Evolutionary conservation across 2,888 invertebrate genomes (phyloP).

Genomic region (Erebia aethiops): DNA sequence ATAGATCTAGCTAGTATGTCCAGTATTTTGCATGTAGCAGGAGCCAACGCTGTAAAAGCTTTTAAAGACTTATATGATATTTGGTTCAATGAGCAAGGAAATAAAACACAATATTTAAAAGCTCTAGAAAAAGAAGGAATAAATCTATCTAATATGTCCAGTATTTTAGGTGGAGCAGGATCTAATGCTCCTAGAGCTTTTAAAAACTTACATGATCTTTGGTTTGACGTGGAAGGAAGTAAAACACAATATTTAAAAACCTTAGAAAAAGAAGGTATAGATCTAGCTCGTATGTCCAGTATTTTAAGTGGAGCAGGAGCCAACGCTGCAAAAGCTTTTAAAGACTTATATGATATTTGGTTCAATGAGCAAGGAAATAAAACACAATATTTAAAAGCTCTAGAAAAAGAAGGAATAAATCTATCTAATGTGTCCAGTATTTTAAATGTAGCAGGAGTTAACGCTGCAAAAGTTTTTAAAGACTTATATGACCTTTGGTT

Average conservation of each 20-base stretch:
- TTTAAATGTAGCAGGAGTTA: constrained; percentile 44
- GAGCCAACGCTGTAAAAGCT: too few species aligned
- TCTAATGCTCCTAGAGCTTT: constrained; percentile 15
- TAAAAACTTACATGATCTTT: too few species aligned
- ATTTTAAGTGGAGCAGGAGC: too few species aligned
- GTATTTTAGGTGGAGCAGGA: constrained; percentile 48
- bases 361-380: constrained; percentile 47
- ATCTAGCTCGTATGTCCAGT: too few species aligned
- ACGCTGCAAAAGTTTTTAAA: constrained; percentile 46
- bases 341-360: neutral
- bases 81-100: constrained; percentile 47
- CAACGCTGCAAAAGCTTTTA: too few species aligned
- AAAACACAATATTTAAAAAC: too few species aligned
- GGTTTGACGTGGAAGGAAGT: too few species aligned
- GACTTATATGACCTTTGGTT: constrained; percentile 50
- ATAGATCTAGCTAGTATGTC: too few species aligned
- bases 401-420: constrained; percentile 43
- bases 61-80: constrained; percentile 21
- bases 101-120: constrained; percentile 38
- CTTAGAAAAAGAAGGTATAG: too few species aligned
- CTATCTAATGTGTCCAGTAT: constrained; percentile 46
- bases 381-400: constrained; percentile 40
- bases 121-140: too few species aligned
- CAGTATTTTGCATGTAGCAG: too few species aligned
- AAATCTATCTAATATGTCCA: neutral